Evolutionary conservation across 2,113 vertebrate genomes (phyloP).

Genomic region (Mirza zaza): DNA sequence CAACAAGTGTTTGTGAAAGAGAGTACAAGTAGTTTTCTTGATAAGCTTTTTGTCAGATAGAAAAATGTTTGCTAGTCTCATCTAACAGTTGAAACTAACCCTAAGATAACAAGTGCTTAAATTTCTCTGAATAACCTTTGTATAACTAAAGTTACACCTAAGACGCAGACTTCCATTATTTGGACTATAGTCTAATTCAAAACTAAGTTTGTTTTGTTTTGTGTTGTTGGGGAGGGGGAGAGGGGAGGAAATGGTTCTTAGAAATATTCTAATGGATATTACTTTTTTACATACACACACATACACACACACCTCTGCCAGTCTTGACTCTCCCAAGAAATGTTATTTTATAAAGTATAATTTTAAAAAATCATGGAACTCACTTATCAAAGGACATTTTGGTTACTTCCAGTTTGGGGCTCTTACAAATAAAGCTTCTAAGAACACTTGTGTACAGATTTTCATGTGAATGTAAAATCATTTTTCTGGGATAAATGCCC

Average conservation of each 20-base stretch:
- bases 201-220: slow-evolving; percentile 27
- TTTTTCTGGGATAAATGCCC: neutral
- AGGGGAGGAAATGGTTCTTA: neutral
- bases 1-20: neutral
- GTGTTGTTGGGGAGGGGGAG: neutral
- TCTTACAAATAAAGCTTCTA: neutral
- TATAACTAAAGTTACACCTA: neutral
- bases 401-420: neutral
- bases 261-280: neutral
- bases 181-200: neutral
- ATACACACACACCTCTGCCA: neutral
- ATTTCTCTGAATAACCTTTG: neutral
- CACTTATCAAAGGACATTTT: neutral
- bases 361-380: slow-evolving; percentile 36
- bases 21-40: slow-evolving; percentile 15
- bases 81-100: neutral
- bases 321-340: neutral
- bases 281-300: neutral
- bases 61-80: neutral
- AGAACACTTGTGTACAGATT: neutral
- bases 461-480: neutral
- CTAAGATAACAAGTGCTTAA: neutral
- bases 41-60: neutral
- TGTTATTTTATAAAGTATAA: slow-evolving; percentile 20
- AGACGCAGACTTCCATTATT: neutral